Conservation (phyloP, 2,113 vertebrate genomes). For the Piprites chloris region DNA sequence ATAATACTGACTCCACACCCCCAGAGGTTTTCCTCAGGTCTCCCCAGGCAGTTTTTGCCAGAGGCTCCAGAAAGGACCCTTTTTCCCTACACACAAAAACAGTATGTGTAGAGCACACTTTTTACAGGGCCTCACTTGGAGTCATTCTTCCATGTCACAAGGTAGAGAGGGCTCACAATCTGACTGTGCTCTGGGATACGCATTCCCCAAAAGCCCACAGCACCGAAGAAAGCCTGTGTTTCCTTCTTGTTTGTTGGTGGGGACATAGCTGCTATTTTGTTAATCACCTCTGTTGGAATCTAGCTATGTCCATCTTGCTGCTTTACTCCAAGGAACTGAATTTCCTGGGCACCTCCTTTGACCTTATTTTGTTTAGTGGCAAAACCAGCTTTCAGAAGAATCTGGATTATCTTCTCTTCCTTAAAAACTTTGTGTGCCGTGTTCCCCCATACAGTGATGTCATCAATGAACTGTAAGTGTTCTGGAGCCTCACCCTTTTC, state of each 20-base stretch:
- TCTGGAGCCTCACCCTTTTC: not conserved
- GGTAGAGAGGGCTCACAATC: not conserved
- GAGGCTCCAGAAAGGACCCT: not conserved
- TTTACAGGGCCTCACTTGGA: not conserved
- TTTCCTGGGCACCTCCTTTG: not conserved
- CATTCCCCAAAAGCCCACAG: not conserved
- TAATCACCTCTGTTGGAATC: not conserved
- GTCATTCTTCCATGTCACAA: not conserved
- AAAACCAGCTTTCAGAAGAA: not conserved
- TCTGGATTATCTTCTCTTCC: not conserved
- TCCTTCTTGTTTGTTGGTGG: not conserved
- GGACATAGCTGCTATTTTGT: not conserved
- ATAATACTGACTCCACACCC: not conserved
- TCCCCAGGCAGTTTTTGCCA: not conserved
- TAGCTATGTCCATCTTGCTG: not conserved
- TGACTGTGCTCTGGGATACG: not conserved
- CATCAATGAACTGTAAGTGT: not conserved
- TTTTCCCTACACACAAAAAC: too few relatives aligned
- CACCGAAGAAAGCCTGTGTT: not conserved
- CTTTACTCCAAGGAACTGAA: not conserved
- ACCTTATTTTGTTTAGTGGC: not conserved
- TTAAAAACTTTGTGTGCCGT: not conserved
- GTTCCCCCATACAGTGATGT: not conserved
- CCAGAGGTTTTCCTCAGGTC: not conserved
- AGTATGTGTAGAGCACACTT: not conserved